A percentile compares a stretch with the other conserved stretches of the same genome.
Conservation (phyloP, 2,113 vertebrate genomes). For the Anarrhichthys ocellatus region DNA sequence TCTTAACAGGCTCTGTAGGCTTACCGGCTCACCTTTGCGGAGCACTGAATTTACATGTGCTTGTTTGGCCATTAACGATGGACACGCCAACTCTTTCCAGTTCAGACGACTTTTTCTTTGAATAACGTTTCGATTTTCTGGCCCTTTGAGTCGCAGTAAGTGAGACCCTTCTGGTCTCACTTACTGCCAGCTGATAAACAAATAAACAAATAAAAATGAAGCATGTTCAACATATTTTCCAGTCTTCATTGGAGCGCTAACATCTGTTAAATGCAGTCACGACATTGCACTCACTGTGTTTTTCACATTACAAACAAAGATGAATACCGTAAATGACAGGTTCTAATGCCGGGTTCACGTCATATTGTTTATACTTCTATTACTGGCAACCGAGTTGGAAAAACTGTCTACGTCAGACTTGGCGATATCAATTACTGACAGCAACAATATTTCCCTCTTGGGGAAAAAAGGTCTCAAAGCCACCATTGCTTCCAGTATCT, state of each 20-base stretch:
- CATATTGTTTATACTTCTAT: background rate
- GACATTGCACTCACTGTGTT: background rate
- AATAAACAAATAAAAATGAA: background rate
- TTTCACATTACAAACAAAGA: background rate
- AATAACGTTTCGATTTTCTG: constrained; percentile 4
- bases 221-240: constrained; percentile 2
- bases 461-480: background rate
- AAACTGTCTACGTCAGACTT: background rate
- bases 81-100: background rate
- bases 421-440: background rate
- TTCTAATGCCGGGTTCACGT: background rate
- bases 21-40: background rate
- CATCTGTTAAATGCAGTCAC: background rate
- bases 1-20: background rate
- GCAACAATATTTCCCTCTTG: background rate
- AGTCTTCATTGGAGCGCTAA: background rate
- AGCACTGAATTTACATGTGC: background rate
- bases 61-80: background rate
- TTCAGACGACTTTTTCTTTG: constrained; percentile 7
- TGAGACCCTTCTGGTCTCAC: background rate
- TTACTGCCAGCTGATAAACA: constrained; percentile 2
- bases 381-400: background rate
- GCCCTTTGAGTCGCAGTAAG: background rate
- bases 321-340: background rate
- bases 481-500: background rate